phyloP scores from a whole-genome alignment of 2,888 invertebrate genomes.

The Thereva unica region DNA sequence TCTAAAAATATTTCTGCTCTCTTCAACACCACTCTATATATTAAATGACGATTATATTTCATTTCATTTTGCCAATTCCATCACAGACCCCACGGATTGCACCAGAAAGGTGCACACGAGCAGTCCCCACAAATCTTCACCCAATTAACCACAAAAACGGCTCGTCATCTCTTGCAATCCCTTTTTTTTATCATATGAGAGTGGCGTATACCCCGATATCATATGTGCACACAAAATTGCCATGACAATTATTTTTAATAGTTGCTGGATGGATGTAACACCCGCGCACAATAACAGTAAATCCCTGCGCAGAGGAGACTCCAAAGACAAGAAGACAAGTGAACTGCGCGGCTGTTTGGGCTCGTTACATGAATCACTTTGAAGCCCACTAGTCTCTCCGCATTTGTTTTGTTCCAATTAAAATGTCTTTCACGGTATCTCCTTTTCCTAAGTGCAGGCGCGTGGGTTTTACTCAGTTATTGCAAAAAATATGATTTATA shows the following conservation, averaged over 20 bases:
- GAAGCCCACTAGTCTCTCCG: constrained; percentile 22
- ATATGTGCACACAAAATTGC: constrained; percentile 23
- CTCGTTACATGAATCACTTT: constrained; percentile 33
- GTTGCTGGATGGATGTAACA: constrained; percentile 33
- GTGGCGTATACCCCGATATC: constrained; percentile 2
- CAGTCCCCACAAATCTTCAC: constrained; percentile 26
- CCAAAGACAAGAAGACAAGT: constrained; percentile 25
- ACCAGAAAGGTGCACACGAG: too few species aligned
- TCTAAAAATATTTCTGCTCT: too few species aligned
- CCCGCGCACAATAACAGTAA: constrained; percentile 29
- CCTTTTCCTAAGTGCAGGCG: constrained; percentile 19
- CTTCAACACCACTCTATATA: too few species aligned
- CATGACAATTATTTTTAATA: constrained; percentile 35
- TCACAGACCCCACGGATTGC: too few species aligned
- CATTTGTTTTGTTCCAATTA: constrained; percentile 36
- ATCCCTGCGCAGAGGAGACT: constrained; percentile 1
- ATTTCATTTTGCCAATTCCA: too few species aligned
- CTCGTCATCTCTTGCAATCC: constrained; percentile 15
- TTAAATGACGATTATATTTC: too few species aligned
- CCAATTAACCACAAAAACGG: constrained; percentile 32
- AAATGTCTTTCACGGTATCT: constrained; percentile 24
- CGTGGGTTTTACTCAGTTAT: constrained; percentile 29
- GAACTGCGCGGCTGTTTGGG: constrained; percentile 19
- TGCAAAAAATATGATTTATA: constrained; percentile 34
- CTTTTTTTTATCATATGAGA: not conserved